Evolutionary conservation across 2,888 invertebrate species (phyloP), one percentile per base, ranked within the genome.

Genomic region (Zootermopsis nevadensis): DNA sequence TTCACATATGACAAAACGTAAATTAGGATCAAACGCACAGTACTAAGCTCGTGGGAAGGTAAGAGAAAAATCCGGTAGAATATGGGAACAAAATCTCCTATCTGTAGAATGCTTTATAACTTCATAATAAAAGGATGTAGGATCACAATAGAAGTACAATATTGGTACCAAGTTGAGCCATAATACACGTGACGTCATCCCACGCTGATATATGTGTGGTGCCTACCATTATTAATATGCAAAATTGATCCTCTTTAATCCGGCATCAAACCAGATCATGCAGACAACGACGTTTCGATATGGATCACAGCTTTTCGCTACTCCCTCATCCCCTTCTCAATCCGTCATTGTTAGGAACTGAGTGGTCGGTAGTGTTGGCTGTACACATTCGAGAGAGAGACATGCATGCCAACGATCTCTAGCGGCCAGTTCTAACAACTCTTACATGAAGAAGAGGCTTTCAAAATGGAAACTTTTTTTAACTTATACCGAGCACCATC

Each of bases 241-340:
- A 74, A 74, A 74, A 74, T 74, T 74, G 74, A 74, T 74, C 74
- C 74, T 27, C n/a, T 74, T 38, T 74, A 74, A 74, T 74, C 74
- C 74, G 4, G 38, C 42, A 74, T 38, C 38, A 74, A 38, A 38
- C 74, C 74, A 74, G 74, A 74, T 74, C 74, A 38, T 19, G 74
- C 74, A 38, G 38, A 74, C 74, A 74, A 74, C 74, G 74, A 74
- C 74, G 74, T 74, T 74, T 69, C 38, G 74, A 74, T 74, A 74
- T 42, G 74, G 74, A 74, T 74, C 74, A 74, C 24, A 27, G 74
- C 74, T 69, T 33, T 33, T 12, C 66, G 33, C 24, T n/a, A 27
- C 48, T 15, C 48, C 48, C 22, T 19, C 27, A 2, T 27, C 48
- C 22, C 1, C 48, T 22, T 1, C 35, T 30, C 27, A 4, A 27